A percentile compares a stretch with the other conserved stretches of the same genome.
These are phyloP conservation scores for Acromyrmex charruanus DNA, from an alignment of 1,140 invertebrate genomes.

Conservation along the genomic window DNA sequence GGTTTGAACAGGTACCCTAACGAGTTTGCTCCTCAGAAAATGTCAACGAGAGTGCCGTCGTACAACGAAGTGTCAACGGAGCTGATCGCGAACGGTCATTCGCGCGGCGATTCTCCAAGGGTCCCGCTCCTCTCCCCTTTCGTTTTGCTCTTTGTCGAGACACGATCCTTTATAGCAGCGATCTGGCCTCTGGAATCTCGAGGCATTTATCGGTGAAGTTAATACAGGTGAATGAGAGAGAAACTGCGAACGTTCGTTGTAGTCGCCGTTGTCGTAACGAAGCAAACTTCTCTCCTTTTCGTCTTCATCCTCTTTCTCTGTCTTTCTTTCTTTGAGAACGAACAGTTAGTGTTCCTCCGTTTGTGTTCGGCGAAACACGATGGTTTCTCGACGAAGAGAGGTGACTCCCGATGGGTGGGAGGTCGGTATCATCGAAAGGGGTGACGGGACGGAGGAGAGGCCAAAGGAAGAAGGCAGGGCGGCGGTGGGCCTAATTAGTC, in stretches of 20 bases:
- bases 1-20: conserved; percentile 53
- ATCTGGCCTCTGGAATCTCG: conserved; percentile 67
- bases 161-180: conserved; percentile 54
- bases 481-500: conserved; percentile 85
- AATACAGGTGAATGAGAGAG: conserved; percentile 63
- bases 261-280: conserved; percentile 68
- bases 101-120: conserved; percentile 35
- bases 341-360: conserved; percentile 61
- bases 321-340: conserved; percentile 24
- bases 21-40: conserved; percentile 67
- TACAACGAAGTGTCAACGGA: conserved; percentile 45
- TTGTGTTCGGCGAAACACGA: conserved; percentile 48
- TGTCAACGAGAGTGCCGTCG: conserved; percentile 57
- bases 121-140: not conserved
- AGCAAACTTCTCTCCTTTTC: conserved; percentile 54
- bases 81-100: conserved; percentile 37
- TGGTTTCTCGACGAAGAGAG: conserved; percentile 70
- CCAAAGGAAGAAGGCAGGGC: conserved; percentile 63
- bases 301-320: conserved; percentile 37
- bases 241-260: conserved; percentile 45
- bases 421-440: conserved; percentile 72
- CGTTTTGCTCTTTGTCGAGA: conserved; percentile 42
- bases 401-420: conserved; percentile 69
- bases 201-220: conserved; percentile 67
- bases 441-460: not conserved